A percentile compares a stretch with the other conserved stretches of the same genome.
These are phyloP conservation scores for Polypterus senegalus DNA, from an alignment of 2,113 vertebrate species.

Conservation along the genomic window DNA sequence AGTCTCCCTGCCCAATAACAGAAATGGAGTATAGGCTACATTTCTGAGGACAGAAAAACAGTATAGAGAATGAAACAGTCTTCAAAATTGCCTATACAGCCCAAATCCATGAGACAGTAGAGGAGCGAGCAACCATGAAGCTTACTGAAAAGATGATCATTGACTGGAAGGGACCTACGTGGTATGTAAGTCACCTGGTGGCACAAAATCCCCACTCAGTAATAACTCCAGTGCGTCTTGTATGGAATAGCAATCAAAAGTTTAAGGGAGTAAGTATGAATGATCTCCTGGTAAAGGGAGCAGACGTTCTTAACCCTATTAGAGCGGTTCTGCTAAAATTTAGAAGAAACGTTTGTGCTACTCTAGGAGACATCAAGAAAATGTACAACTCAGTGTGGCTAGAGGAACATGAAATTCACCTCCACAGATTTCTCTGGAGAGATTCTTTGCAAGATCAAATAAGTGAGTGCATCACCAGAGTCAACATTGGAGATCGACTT, in stretches of 20 bases:
- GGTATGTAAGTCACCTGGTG: slow-evolving; percentile 8
- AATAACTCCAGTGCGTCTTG: slow-evolving; percentile 11
- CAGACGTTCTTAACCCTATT: background rate
- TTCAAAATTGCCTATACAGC: slow-evolving; percentile 6
- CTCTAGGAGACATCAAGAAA: slow-evolving; percentile 9
- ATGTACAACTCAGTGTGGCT: slow-evolving; percentile 15
- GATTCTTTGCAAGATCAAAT: slow-evolving; percentile 5
- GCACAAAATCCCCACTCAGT: slow-evolving; percentile 12
- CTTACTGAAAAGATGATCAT: background rate
- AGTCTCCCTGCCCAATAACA: no score
- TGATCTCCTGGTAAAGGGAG: slow-evolving; percentile 5
- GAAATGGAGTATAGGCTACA: no score
- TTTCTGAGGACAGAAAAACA: no score
- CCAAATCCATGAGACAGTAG: slow-evolving; percentile 7
- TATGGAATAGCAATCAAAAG: slow-evolving; percentile 15
- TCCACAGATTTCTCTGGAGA: slow-evolving; percentile 14
- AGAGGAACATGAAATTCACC: slow-evolving; percentile 12
- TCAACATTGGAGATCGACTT: background rate
- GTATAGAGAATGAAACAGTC: background rate
- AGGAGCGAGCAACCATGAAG: slow-evolving; percentile 7
- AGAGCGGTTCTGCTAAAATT: slow-evolving; percentile 9
- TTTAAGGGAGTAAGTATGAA: slow-evolving; percentile 12
- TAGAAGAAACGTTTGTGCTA: slow-evolving; percentile 6
- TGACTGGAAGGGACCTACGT: background rate
- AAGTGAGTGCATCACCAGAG: background rate